Base-by-base conservation (phyloP, 2,113 vertebrate genomes). In the Lates calcarifer region DNA sequence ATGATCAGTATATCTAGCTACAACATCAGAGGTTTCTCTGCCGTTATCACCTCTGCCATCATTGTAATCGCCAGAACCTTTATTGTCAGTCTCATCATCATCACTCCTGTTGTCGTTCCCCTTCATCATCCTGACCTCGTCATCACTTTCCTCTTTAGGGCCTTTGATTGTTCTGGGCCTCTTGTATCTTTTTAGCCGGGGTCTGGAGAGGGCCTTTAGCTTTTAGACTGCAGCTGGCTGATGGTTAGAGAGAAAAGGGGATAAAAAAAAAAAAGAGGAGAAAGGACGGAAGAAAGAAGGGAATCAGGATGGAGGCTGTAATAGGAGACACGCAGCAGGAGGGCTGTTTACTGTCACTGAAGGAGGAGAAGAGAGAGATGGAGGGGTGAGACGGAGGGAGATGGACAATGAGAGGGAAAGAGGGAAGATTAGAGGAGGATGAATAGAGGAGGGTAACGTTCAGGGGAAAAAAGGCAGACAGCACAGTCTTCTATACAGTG, bases 241-340 rank as follows among this genome's bases (percentile, higher is more conserved):
- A 90, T 82, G 79, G 85, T 79, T 69, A 64, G 55, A 71, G 74
- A 79, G 80, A 85, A 83, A 70, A 63, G 37, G 49, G 58, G 22
- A 55, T 39, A 35, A 28, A 71, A 77, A 78, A 68, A 73, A 65
- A 70, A 55, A 66, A 39, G 63, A 47, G 22, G 29, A 47, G 69
- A 65, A 18, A 37, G 77, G 41, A 43, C 3, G 12, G 81, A 81
- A 79, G 81, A 87, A 90, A 88, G 70, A 76, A 33, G 80, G 80
- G 90, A 91, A 90, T 87, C 91, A 87, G 87, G 82, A 87, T 82
- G 77, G 79, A 87, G 79, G 75, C 85, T 85, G 89, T 95, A 95
- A 95, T 94, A 89, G 93, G 90, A 88, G 90, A 86, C 87, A 63
- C 93, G 2, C 95, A 89, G 94, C 94, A 84, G 93, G 95, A 83